Evolutionary conservation across 2,888 invertebrate species (phyloP).

Genomic region (Nephrotoma appendiculata): DNA sequence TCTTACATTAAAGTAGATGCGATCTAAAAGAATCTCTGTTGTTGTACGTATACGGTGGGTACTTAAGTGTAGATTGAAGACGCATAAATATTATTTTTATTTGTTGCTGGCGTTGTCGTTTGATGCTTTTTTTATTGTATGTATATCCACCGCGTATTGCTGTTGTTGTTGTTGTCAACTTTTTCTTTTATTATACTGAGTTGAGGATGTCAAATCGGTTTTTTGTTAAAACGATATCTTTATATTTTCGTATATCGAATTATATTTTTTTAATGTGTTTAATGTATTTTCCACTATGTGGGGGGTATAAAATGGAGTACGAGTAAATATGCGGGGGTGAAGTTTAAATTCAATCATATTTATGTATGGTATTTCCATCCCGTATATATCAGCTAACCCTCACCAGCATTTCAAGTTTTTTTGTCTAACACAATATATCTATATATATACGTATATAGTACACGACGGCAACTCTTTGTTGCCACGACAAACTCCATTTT

Average conservation of each 20-base stretch:
- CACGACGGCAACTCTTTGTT: neutral
- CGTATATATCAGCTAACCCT: no score
- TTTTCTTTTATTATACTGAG: neutral
- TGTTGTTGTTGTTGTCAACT: neutral
- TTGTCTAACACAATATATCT: no score
- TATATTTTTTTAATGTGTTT: neutral
- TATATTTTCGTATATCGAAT: neutral
- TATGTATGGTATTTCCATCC: no score
- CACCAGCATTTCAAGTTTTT: no score
- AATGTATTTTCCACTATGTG: neutral
- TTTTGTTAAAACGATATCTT: neutral
- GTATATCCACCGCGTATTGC: neutral
- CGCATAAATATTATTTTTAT: neutral
- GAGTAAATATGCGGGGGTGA: neutral
- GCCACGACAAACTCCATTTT: neutral
- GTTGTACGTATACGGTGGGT: neutral
- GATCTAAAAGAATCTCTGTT: neutral
- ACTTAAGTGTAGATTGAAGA: conserved; percentile 2
- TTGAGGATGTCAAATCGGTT: neutral
- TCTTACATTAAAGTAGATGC: neutral
- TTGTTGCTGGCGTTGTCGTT: neutral
- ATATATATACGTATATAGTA: neutral
- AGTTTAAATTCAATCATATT: no score
- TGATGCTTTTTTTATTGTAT: neutral
- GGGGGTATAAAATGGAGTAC: no score